Base-by-base conservation (phyloP, 2,888 invertebrate species). In the Hyposoter dolosus region DNA sequence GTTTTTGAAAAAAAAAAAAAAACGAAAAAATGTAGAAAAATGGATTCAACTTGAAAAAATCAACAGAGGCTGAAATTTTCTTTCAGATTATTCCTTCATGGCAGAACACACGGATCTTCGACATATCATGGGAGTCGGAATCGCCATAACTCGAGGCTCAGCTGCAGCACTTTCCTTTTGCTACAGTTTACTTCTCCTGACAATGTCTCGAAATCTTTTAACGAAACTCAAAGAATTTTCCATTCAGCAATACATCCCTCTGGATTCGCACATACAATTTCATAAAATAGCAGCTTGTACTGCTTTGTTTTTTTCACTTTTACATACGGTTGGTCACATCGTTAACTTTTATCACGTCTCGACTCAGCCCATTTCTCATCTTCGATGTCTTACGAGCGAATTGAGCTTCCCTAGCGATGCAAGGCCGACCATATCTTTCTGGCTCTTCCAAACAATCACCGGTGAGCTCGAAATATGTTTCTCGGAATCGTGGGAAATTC, bases 311-410 rank as follows among this genome's bases (percentile, higher is more conserved):
- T 99, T 99, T 94, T 98, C 98, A 0, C 95, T 99, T 0, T 95
- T 99, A 0, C 99, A 99, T 93, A 98, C 98, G 0, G 97, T 98
- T 3, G 99, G 99, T 0, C 99, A 99, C 92, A 97, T 99, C 93
- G 98, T 99, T 47, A 99, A 99, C 94, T 99, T 99, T 94, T 99
- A 99, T 94, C 99, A 99, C 92, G 98, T 99, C 0, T 98, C 98
- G 5, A 99, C 99, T 0, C 99, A 99, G 92, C 98, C 99, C 0
- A 95, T 98, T 1, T 98, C 98, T 91, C 98, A 99, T 94, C 95
- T 99, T 1, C 96, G 97, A 47, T 99, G 99, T 92, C 95, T 99
- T 7, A 99, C 99, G 1, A 97, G 98, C 88, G 99, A 99, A 94
- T 97, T 99, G 10, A 97, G 98, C 90, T 99, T 99, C 92, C 97